Evolutionary conservation across 2,113 vertebrate genomes (phyloP).

Genomic region (Nannospalax galili): DNA sequence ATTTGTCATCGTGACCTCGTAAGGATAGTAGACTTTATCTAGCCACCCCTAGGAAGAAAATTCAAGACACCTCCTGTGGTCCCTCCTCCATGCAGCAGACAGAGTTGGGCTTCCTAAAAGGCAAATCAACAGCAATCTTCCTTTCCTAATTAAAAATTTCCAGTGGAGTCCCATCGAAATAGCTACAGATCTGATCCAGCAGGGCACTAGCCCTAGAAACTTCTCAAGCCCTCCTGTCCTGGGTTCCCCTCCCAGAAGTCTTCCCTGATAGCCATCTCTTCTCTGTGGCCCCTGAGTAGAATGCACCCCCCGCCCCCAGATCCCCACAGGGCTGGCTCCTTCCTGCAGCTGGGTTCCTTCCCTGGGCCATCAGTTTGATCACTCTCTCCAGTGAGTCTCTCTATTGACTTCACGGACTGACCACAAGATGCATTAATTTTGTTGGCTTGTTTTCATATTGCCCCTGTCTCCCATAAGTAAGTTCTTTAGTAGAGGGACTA

Average conservation of each 20-base stretch:
- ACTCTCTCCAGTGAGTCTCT: no score
- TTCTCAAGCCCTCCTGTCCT: background rate
- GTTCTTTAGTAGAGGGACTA: background rate
- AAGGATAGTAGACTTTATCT: background rate
- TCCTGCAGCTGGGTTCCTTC: background rate
- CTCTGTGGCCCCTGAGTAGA: background rate
- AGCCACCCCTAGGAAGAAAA: background rate
- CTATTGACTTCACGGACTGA: background rate
- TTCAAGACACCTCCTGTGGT: background rate
- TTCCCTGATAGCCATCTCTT: no score
- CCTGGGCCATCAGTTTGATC: background rate
- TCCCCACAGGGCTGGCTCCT: background rate
- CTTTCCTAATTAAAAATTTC: background rate
- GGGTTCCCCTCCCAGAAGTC: background rate
- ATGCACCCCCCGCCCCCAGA: background rate
- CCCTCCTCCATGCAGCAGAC: background rate
- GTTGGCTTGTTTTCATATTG: background rate
- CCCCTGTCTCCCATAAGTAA: background rate
- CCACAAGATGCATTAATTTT: background rate
- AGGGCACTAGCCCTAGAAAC: background rate
- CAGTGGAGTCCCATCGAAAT: background rate
- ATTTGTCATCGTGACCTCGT: background rate
- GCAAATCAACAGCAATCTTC: background rate
- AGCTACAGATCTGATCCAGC: background rate
- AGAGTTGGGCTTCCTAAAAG: background rate